Conservation (phyloP, 2,888 invertebrate genomes). For the Nephrotoma appendiculata region DNA sequence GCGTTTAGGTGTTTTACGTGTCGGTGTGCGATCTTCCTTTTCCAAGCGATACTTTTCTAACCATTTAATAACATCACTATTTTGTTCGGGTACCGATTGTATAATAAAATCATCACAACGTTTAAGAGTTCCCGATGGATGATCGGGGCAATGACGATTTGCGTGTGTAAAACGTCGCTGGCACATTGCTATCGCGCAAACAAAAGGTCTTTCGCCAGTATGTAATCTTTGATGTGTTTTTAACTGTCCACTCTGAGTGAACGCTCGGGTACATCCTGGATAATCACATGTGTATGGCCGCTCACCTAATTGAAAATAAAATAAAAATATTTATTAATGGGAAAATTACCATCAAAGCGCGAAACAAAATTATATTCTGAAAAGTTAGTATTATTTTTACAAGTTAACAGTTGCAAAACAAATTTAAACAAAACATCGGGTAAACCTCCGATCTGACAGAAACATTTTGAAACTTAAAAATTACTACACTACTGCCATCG, state of each 20-base stretch:
- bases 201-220: slow-evolving; percentile 55
- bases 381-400: too few species aligned
- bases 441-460: too few species aligned
- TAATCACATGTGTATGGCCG: slow-evolving; percentile 59
- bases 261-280: slow-evolving; percentile 52
- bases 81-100: slow-evolving; percentile 34
- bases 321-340: neutral
- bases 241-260: slow-evolving; percentile 62
- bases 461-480: too few species aligned
- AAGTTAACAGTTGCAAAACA: too few species aligned
- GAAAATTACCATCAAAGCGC: neutral
- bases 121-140: slow-evolving; percentile 44
- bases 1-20: slow-evolving; percentile 21
- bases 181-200: slow-evolving; percentile 48
- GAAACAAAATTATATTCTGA: too few species aligned
- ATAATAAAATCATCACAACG: slow-evolving; percentile 36
- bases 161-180: slow-evolving; percentile 58
- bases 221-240: slow-evolving; percentile 64
- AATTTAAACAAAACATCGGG: too few species aligned
- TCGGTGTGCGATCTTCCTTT: slow-evolving; percentile 21
- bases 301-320: slow-evolving; percentile 40
- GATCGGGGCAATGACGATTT: slow-evolving; percentile 57
- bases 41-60: slow-evolving; percentile 28
- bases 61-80: slow-evolving; percentile 35
- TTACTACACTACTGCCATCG: too few species aligned